Percentiles rank a stretch among this genome's conserved stretches.
Conservation (phyloP, 2,888 invertebrate genomes). For the Halictus ligatus region DNA sequence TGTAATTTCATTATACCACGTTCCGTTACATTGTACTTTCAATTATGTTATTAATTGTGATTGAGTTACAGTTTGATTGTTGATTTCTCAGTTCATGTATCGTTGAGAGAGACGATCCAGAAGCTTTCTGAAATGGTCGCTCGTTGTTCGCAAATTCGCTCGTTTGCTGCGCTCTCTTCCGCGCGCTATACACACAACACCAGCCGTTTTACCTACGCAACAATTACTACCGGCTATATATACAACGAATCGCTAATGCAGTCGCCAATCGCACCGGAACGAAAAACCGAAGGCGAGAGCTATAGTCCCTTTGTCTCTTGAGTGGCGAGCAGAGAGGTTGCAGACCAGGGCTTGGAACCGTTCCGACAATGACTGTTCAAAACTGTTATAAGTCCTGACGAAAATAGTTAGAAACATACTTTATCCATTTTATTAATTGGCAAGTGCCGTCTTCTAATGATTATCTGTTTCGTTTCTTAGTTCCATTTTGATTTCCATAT, state of each 20-base stretch:
- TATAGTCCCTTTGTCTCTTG: conserved; percentile 4
- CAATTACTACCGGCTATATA: conserved; percentile 81
- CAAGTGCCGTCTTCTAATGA: background rate
- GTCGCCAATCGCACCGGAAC: conserved; percentile 76
- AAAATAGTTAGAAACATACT: background rate
- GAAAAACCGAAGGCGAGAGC: conserved; percentile 45
- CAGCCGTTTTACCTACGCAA: conserved; percentile 81
- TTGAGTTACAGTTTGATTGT: background rate
- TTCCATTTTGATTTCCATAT: background rate
- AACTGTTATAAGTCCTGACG: background rate
- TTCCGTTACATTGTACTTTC: too few species aligned
- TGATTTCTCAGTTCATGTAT: background rate
- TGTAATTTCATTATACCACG: too few species aligned
- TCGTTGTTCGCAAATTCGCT: background rate
- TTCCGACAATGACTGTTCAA: background rate
- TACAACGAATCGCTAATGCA: conserved; percentile 79
- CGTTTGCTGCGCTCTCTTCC: background rate
- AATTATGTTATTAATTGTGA: background rate
- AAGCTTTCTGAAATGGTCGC: background rate
- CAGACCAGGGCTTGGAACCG: background rate
- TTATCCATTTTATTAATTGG: background rate
- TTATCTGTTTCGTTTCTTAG: background rate
- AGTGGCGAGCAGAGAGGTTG: background rate
- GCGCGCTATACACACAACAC: conserved; percentile 68
- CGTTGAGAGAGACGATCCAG: background rate